Evolutionary conservation across 2,888 invertebrate species (phyloP).

Genomic region (Cactoblastis cactorum): DNA sequence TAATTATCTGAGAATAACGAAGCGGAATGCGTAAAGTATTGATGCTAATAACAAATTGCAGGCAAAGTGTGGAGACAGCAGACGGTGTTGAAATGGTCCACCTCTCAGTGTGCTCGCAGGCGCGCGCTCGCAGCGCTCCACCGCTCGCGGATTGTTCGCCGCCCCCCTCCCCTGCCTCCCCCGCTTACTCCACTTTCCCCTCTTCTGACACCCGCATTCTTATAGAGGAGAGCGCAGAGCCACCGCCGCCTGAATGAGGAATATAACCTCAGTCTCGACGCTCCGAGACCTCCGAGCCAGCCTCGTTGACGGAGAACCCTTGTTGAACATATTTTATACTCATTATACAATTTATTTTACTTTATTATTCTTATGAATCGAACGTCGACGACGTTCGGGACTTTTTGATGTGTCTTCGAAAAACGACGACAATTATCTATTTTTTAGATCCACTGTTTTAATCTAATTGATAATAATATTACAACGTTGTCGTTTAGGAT

Average conservation of each 20-base stretch:
- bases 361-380: constrained; percentile 29
- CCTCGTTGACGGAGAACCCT: constrained; percentile 26
- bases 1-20: no score
- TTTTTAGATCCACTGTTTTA: constrained; percentile 55
- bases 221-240: constrained; percentile 38
- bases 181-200: constrained; percentile 20
- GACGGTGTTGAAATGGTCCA: constrained; percentile 48
- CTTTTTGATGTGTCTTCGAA: constrained; percentile 55
- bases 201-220: constrained; percentile 51
- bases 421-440: constrained; percentile 48
- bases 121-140: constrained; percentile 54
- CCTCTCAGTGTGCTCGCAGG: constrained; percentile 41
- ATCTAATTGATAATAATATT: constrained; percentile 18
- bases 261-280: constrained; percentile 29
- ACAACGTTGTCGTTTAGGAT: constrained; percentile 15
- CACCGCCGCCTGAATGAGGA: constrained; percentile 37
- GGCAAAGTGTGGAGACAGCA: constrained; percentile 42
- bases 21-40: no score
- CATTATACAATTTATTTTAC: constrained; percentile 49
- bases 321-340: constrained; percentile 50
- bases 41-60: constrained; percentile 20
- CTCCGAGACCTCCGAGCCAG: constrained; percentile 23
- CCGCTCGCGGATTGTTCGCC: constrained; percentile 33
- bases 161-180: constrained; percentile 22
- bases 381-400: constrained; percentile 32